Evolutionary conservation across 2,113 vertebrate species (phyloP).

Genomic region (Macquaria australasica): DNA sequence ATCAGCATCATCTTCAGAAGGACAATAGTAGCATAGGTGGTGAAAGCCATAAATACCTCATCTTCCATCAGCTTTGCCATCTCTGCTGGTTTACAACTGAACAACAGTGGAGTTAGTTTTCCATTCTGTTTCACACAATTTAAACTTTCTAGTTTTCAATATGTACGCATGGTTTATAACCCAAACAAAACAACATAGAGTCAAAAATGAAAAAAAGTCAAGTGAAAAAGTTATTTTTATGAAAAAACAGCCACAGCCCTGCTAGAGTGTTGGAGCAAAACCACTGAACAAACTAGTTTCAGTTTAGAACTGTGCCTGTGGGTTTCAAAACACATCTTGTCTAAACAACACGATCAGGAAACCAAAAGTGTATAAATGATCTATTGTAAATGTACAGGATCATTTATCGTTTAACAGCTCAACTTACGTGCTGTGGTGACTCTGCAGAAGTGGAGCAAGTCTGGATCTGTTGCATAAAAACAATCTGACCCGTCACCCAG

Average conservation of each 20-base stretch:
- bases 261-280: neutral
- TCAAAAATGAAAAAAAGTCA: no score
- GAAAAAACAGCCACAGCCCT: neutral
- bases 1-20: constrained; percentile 60
- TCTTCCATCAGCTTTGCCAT: constrained; percentile 41
- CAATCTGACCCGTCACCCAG: neutral
- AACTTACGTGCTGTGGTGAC: constrained; percentile 25
- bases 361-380: neutral
- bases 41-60: constrained; percentile 45
- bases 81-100: neutral
- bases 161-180: no score
- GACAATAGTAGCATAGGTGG: constrained; percentile 46
- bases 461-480: neutral
- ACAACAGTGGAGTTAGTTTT: neutral
- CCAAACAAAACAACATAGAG: no score
- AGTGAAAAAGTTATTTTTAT: no score
- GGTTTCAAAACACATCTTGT: neutral
- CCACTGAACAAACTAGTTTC: neutral
- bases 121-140: no score
- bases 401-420: neutral
- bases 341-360: neutral
- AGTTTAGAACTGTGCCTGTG: neutral
- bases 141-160: neutral
- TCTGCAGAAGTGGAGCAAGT: constrained; percentile 7
- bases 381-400: neutral